Evolutionary conservation across 1,140 invertebrate species (phyloP), one percentile per base, ranked within the genome.

Genomic region (Papilio aristodemus): DNA sequence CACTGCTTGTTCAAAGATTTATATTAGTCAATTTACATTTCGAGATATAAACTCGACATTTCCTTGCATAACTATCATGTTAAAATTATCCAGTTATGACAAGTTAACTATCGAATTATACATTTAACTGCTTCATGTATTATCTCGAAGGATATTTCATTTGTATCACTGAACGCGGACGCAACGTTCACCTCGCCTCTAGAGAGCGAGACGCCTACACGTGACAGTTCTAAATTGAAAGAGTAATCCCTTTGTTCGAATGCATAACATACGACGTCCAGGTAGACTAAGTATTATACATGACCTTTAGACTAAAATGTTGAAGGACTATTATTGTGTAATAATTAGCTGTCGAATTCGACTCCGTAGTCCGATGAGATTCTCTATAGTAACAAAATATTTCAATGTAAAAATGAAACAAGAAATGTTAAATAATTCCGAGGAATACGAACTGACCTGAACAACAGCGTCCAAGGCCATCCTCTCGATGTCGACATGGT

Each of bases 401-500:
- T n/a, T n/a, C n/a, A n/a, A n/a, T n/a, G n/a, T 32, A 32, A 32
- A 2, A 6, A 32, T 6, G 27, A 6, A 32, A 32, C 6, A 32
- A 32, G 50, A 36, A 37, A 14, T 43, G 2, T 41, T 14, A 8
- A 10, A 36, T 32, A 50, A 67, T n/a, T 46, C 41, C 36, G 39
- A 41, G 11, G 37, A 10, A 58, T 58, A 9, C 67, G 54, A 11
- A 78, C 85, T 78, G 10, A 91, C 89, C 89, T 91, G 85, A 81
- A 79, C 76, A 79, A 85, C 71, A 84, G 87, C 82, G 76, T 88
- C 87, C 79, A 87, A 68, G 6, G 86, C 81, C 84, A 89, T 84
- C 76, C 86, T 79, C 80, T 91, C 89, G 80, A 91, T 86, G 70
- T 91, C 89, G 74, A 91, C 77, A 68, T 82, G 77, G 74, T 91